Conservation (phyloP, 2,797 vertebrate species). For the Hylomyscus alleni region DNA sequence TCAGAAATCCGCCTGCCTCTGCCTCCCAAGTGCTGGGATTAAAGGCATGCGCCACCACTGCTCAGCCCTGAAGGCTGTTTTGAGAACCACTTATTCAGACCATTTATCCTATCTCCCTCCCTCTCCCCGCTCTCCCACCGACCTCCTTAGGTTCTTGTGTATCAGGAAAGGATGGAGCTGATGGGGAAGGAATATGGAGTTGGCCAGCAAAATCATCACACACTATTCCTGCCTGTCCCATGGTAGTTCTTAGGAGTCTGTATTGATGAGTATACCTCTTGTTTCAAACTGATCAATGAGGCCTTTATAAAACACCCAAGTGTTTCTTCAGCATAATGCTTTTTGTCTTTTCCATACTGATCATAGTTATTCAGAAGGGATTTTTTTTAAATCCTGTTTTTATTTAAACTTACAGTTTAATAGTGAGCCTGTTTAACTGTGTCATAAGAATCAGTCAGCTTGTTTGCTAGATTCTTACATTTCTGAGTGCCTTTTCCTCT, state of each 20-base stretch:
- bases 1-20: too few species aligned
- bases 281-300: background rate
- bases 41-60: too few species aligned
- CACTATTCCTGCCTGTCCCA: background rate
- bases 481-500: background rate
- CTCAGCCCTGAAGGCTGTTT: background rate
- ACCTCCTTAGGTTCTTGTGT: background rate
- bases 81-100: conserved; percentile 3
- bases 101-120: background rate
- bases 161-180: background rate
- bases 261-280: background rate
- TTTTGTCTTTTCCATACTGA: background rate
- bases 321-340: background rate
- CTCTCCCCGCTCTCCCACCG: too few species aligned
- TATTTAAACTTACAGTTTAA: background rate
- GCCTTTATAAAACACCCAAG: background rate
- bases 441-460: background rate
- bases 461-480: background rate
- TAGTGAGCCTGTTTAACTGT: background rate
- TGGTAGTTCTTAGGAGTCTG: background rate
- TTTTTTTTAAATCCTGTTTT: background rate
- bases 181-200: background rate
- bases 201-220: background rate
- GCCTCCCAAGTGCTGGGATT: too few species aligned
- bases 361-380: background rate